Evolutionary conservation across 2,888 invertebrate genomes (phyloP).

Genomic region (Sarcophaga rosellei): DNA sequence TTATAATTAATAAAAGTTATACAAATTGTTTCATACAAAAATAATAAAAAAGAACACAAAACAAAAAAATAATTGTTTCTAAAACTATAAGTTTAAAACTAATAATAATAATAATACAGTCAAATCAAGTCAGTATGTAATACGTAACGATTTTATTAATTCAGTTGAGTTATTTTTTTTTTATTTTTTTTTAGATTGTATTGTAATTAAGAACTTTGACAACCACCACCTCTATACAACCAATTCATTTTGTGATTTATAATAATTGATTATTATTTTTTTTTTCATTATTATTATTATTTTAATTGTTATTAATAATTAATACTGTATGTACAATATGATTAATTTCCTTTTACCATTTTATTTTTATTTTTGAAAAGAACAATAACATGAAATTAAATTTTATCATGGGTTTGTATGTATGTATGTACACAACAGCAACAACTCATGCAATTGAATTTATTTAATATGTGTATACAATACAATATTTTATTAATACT

Average conservation of each 20-base stretch:
- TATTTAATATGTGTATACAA: slow-evolving; percentile 38
- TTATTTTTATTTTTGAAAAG: background rate
- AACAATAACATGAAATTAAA: no score
- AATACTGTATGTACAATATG: background rate
- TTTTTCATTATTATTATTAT: background rate
- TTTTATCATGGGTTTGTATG: background rate
- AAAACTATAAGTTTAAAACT: background rate
- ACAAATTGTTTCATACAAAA: background rate
- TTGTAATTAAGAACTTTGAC: slow-evolving; percentile 25
- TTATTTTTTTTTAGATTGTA: no score
- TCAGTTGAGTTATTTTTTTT: background rate
- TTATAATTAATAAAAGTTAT: no score
- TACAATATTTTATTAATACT: background rate
- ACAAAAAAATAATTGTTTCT: background rate
- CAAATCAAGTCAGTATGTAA: background rate
- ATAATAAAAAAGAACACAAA: background rate
- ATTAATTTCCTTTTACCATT: background rate
- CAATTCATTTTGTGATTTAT: slow-evolving; percentile 52
- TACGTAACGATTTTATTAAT: background rate
- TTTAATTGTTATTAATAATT: background rate
- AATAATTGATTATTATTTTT: slow-evolving; percentile 35
- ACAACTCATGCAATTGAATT: slow-evolving; percentile 16
- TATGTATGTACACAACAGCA: slow-evolving; percentile 32
- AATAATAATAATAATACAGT: background rate
- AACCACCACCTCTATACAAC: slow-evolving; percentile 15